Conservation (phyloP, 2,797 vertebrate species). For the Pempheris klunzingeri region DNA sequence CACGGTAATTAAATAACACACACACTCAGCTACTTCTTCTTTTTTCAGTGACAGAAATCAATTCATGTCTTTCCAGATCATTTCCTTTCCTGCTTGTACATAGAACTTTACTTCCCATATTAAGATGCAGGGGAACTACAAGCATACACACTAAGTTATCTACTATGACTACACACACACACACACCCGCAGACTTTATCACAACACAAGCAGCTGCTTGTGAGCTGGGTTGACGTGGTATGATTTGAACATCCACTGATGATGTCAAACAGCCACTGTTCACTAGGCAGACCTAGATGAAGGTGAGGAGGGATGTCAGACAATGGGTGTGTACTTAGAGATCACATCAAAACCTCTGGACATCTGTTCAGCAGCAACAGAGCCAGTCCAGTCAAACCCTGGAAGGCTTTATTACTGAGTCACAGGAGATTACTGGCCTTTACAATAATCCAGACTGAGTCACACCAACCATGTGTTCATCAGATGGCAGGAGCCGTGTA, state of each 20-base stretch:
- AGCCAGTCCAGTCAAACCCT: not conserved
- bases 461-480: not conserved
- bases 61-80: not conserved
- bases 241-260: not conserved
- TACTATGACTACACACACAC: no score
- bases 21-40: not conserved
- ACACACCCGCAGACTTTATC: no score
- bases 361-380: not conserved
- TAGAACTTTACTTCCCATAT: no score
- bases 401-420: not conserved
- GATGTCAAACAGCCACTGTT: not conserved
- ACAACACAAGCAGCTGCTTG: not conserved
- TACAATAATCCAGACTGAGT: not conserved
- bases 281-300: not conserved
- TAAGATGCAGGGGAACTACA: not conserved
- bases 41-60: slow-evolving; percentile 7
- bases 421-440: not conserved
- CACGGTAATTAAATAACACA: not conserved
- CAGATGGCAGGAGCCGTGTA: not conserved
- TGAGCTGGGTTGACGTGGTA: not conserved
- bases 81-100: not conserved
- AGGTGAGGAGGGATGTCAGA: not conserved
- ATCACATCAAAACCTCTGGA: not conserved
- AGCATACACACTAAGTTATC: not conserved
- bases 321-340: not conserved